phyloP scores from a whole-genome alignment of 2,888 invertebrate genomes.

The Lordiphosa andalusiaca region DNA sequence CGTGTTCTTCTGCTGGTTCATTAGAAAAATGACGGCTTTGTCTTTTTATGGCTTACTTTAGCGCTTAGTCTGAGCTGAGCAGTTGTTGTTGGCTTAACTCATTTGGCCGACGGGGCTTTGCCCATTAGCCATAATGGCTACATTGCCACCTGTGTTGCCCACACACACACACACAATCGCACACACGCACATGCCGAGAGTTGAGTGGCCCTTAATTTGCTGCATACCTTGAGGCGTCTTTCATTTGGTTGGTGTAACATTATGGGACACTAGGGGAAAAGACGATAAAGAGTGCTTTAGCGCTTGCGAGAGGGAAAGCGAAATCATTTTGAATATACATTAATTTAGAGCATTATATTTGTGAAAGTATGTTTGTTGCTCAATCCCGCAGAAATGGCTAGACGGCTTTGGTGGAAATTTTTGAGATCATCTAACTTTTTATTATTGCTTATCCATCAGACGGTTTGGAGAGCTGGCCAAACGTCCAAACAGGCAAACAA shows the following conservation, averaged over 20 bases:
- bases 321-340: too few species aligned
- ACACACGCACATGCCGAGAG: slow-evolving; percentile 7
- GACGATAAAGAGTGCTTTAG: too few species aligned
- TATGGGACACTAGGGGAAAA: too few species aligned
- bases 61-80: slow-evolving; percentile 50
- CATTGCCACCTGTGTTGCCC: slow-evolving; percentile 72
- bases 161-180: slow-evolving; percentile 29
- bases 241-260: neutral
- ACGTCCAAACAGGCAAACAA: too few species aligned
- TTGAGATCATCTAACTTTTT: too few species aligned
- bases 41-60: slow-evolving; percentile 74
- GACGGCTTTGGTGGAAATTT: too few species aligned
- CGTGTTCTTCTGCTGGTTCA: slow-evolving; percentile 50
- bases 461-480: too few species aligned
- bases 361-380: too few species aligned
- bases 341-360: too few species aligned
- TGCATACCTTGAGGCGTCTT: slow-evolving; percentile 62
- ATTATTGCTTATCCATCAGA: too few species aligned
- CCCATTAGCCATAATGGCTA: slow-evolving; percentile 73
- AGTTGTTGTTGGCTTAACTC: slow-evolving; percentile 67
- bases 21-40: slow-evolving; percentile 75
- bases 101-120: slow-evolving; percentile 58
- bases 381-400: too few species aligned
- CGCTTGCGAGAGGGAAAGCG: too few species aligned
- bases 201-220: slow-evolving; percentile 32